Conservation (phyloP, 2,888 invertebrate genomes). For the Eucera pruinosa region DNA sequence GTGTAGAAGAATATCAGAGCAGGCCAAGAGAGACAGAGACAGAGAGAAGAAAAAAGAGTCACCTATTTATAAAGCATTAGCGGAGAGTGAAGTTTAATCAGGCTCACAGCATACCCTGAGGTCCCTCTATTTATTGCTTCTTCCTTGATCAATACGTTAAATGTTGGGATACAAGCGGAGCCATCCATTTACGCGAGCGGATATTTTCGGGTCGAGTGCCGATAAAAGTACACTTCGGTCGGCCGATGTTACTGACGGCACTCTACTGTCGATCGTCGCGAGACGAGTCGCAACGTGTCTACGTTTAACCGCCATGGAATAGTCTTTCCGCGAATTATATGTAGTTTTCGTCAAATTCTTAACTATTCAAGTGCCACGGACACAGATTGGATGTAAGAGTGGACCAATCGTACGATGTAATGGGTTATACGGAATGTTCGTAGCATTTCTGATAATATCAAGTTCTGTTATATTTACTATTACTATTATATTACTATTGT, state of each 20-base stretch:
- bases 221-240: conserved; percentile 51
- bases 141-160: conserved; percentile 76
- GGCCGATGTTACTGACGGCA: conserved; percentile 56
- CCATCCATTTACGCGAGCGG: conserved; percentile 49
- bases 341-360: background rate
- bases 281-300: conserved; percentile 11
- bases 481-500: too few species aligned
- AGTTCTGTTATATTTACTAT: too few species aligned
- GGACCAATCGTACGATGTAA: too few species aligned
- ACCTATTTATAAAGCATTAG: conserved; percentile 76
- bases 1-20: conserved; percentile 25
- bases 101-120: conserved; percentile 61
- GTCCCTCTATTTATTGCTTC: conserved; percentile 72
- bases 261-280: conserved; percentile 25
- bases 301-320: conserved; percentile 10
- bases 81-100: conserved; percentile 76
- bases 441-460: too few species aligned
- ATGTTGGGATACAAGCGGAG: conserved; percentile 64
- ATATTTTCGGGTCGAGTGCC: conserved; percentile 63
- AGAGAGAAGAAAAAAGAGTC: conserved; percentile 53
- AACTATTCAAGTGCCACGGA: background rate
- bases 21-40: conserved; percentile 4
- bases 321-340: background rate
- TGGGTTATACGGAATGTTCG: too few species aligned
- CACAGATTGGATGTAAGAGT: background rate